phyloP scores from a whole-genome alignment of 2,888 invertebrate species.

The Eurytoma californica region DNA sequence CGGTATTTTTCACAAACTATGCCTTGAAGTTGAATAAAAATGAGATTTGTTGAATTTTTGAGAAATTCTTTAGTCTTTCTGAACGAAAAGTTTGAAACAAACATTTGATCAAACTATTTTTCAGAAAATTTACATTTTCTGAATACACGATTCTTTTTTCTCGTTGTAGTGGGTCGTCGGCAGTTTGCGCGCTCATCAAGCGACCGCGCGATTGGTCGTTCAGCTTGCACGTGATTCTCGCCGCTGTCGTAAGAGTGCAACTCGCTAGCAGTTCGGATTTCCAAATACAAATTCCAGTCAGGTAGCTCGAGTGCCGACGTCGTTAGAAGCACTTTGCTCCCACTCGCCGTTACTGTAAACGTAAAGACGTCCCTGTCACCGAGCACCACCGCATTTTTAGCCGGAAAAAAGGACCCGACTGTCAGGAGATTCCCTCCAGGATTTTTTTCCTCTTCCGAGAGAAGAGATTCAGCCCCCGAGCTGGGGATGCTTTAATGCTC shows the following conservation, averaged over 20 bases:
- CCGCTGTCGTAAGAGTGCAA: not conserved
- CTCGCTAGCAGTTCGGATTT: not conserved
- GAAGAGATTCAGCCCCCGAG: constrained; percentile 3
- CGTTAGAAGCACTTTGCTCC: constrained; percentile 25
- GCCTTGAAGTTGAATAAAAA: too few relatives aligned
- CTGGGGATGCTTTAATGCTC: constrained; percentile 36
- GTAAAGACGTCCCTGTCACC: constrained; percentile 26
- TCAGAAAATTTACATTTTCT: too few relatives aligned
- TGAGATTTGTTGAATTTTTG: too few relatives aligned
- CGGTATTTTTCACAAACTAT: too few relatives aligned
- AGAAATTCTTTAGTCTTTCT: too few relatives aligned
- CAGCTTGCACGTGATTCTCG: constrained; percentile 49
- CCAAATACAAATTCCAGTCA: constrained; percentile 33
- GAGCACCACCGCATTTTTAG: constrained; percentile 16
- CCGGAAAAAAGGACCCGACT: not conserved
- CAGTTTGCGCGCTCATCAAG: constrained; percentile 46
- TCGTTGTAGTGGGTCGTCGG: too few relatives aligned
- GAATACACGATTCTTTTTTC: not conserved
- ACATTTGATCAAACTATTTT: too few relatives aligned
- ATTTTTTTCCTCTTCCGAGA: constrained; percentile 8
- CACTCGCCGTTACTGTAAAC: constrained; percentile 33
- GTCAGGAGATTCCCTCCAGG: not conserved
- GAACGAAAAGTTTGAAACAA: not conserved
- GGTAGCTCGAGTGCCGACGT: not conserved
- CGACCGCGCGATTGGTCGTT: constrained; percentile 46